A percentile compares a stretch with the other conserved stretches of the same genome.
phyloP scores from a whole-genome alignment of 2,113 vertebrate species.

The Apodemus sylvaticus region DNA sequence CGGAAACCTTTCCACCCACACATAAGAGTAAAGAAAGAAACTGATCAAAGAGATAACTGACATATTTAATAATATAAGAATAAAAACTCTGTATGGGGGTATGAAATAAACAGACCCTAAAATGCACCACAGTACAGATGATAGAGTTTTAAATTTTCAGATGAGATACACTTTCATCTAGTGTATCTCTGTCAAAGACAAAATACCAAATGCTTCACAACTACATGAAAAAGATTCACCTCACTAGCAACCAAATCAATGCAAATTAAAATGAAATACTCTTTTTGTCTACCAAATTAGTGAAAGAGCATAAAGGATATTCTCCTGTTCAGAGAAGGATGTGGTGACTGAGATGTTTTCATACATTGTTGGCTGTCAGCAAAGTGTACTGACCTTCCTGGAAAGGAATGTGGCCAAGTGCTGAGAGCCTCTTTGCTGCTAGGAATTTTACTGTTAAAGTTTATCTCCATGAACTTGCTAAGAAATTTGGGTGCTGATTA shows the following conservation, averaged over 20 bases:
- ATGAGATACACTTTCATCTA: not conserved
- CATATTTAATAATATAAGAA: constrained; percentile 34
- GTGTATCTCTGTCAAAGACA: not conserved
- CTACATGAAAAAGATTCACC: constrained; percentile 32
- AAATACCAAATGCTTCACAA: constrained; percentile 49
- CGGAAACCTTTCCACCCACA: not conserved
- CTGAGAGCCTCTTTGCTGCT: not conserved
- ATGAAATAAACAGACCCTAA: constrained; percentile 40
- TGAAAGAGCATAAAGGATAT: constrained; percentile 65
- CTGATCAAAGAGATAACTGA: constrained; percentile 27
- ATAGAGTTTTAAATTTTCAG: constrained; percentile 31
- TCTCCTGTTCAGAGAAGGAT: constrained; percentile 60
- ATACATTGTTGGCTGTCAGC: not conserved
- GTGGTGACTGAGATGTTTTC: constrained; percentile 66
- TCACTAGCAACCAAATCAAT: constrained; percentile 74
- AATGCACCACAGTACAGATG: not conserved
- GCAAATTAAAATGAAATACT: constrained; percentile 71
- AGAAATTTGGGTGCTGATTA: not conserved
- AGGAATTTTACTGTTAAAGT: constrained; percentile 15
- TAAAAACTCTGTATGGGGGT: not conserved
- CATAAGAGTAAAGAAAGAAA: constrained; percentile 35
- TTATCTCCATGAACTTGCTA: not conserved
- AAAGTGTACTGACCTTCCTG: constrained; percentile 27
- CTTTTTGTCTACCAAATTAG: constrained; percentile 76
- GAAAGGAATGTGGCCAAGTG: constrained; percentile 3